A percentile compares a stretch with the other conserved stretches of the same genome.
Evolutionary conservation across 2,113 vertebrate genomes (phyloP).

Genomic region (Phyllostomus discolor): DNA sequence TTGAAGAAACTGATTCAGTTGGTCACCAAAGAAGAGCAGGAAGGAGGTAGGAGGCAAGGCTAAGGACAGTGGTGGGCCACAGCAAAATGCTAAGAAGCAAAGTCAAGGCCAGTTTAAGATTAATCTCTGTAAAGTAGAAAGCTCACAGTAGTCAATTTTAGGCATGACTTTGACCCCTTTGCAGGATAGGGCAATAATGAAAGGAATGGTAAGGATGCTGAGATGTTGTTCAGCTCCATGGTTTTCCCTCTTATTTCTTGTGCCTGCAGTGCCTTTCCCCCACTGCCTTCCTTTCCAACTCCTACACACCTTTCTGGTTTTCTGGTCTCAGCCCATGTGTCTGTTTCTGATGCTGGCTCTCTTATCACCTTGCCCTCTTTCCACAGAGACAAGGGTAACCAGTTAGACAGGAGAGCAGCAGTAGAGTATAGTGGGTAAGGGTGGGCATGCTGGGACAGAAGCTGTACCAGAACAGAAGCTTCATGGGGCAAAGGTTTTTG

Average conservation of each 20-base stretch:
- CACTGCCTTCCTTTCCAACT: background rate
- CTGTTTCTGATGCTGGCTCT: background rate
- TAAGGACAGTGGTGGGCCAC: too few species aligned
- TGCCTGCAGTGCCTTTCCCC: background rate
- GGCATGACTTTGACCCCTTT: background rate
- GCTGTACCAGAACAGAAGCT: background rate
- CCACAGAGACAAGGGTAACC: background rate
- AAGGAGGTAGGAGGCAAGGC: background rate
- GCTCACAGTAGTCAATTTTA: background rate
- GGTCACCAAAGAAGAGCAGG: background rate
- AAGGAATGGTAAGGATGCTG: background rate
- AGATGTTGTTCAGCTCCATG: accelerated
- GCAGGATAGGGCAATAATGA: background rate
- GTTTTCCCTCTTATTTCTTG: background rate
- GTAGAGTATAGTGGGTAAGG: background rate
- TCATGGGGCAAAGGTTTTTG: background rate
- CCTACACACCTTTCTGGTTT: background rate
- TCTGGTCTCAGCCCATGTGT: background rate
- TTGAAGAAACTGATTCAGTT: background rate
- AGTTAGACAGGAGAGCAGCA: background rate
- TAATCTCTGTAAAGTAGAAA: background rate
- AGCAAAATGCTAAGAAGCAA: background rate
- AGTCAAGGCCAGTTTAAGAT: background rate
- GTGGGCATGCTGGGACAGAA: background rate
- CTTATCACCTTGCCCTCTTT: background rate